Evolutionary conservation across 2,888 invertebrate species (phyloP), one percentile per base, ranked within the genome.

Genomic region (Trachelus stipa): DNA sequence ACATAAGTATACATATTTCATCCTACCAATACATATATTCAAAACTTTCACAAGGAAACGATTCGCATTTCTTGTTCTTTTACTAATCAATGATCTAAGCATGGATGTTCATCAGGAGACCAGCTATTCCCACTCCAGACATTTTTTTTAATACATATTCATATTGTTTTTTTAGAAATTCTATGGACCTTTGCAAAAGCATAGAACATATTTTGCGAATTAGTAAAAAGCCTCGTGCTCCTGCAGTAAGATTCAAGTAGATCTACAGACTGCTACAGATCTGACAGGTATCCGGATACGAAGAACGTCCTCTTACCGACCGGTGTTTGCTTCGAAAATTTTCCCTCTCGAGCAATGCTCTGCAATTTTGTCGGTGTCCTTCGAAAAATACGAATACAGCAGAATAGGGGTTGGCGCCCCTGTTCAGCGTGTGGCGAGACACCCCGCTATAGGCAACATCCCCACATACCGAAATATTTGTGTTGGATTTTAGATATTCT

Each of bases 371-470:
- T 9, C 23, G 23, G 56, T 56, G 56, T 56, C 56, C 56, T 56
- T 56, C 56, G 56, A 23, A 23, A 56, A 56, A 9, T 23, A 56
- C 23, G 56, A 56, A 56, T 2, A 56, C 9, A 23, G 23, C 56
- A 73, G 68, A 77, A 81, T 77, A 74, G 23, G 82, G 84, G 82
- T 86, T 87, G 87, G 86, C 80, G 83, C 35, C 79, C 84, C 83
- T 87, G 87, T 77, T 30, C n/a, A 68, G 69, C 9, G 73, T n/a
- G 73, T 76, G 23, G 56, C 56, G 23, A 56, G 56, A 56, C 56
- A 56, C 23, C 56, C 56, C 56, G 56, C 6, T 56, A 56, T 9
- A 56, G 56, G 6, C 23, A 56, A 56, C 56, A 56, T 12, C 56
- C 56, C 56, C 56, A 9, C 1, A 56, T 23, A 56, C 56, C 6